A percentile compares a stretch with the other conserved stretches of the same genome.
Evolutionary conservation across 2,888 invertebrate species (phyloP).

Genomic region (Chloroclystis v-ata): DNA sequence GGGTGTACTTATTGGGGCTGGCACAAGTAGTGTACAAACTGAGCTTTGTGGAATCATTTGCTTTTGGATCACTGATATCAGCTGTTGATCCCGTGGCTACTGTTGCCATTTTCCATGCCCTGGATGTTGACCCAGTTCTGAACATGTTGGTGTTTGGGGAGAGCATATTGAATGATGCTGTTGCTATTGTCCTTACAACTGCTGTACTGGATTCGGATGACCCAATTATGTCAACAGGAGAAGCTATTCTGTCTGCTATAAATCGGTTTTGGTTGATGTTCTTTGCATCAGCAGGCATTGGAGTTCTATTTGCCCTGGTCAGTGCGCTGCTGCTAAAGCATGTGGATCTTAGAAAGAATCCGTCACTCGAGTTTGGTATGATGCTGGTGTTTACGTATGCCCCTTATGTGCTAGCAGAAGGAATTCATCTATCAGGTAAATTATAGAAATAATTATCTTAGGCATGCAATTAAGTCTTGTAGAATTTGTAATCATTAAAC

Average conservation of each 20-base stretch:
- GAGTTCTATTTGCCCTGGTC: conserved; percentile 94
- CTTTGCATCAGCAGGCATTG: conserved; percentile 98
- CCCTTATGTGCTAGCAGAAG: conserved; percentile 98
- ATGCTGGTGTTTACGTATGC: conserved; percentile 99
- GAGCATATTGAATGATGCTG: conserved; percentile 98
- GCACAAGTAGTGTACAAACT: conserved; percentile 94
- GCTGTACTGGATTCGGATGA: conserved; percentile 85
- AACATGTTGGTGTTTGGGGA: conserved; percentile 99
- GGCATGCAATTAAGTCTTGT: too few species aligned
- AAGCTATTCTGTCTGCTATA: conserved; percentile 92
- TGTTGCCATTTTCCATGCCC: conserved; percentile 97
- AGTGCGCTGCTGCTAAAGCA: conserved; percentile 96
- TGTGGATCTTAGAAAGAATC: conserved; percentile 96
- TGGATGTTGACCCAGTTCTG: conserved; percentile 97
- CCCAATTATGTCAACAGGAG: conserved; percentile 82
- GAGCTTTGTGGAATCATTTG: conserved; percentile 97
- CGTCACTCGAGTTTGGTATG: conserved; percentile 98
- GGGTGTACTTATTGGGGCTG: conserved; percentile 95
- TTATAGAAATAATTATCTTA: background rate
- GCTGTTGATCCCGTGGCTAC: conserved; percentile 99
- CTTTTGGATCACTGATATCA: conserved; percentile 98
- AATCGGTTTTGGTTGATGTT: conserved; percentile 97
- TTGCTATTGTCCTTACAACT: conserved; percentile 97
- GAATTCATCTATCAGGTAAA: conserved; percentile 92
- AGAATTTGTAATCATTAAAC: too few species aligned